Base-by-base conservation (phyloP, 2,888 invertebrate genomes). In the Cerastoderma edule region DNA sequence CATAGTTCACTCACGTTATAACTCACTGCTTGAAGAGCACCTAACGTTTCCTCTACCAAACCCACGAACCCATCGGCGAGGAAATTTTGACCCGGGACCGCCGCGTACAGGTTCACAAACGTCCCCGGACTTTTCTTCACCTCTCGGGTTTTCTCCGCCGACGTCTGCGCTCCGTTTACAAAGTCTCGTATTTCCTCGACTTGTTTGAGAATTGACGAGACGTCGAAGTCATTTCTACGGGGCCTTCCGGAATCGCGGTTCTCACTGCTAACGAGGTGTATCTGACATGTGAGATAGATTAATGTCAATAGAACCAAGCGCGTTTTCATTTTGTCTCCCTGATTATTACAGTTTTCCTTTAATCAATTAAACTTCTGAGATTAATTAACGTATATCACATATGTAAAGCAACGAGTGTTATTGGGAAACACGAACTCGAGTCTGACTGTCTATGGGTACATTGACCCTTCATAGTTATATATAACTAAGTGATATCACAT, bases 171-270 rank as follows among this genome's bases (percentile, higher is more conserved):
- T 0, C 60, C 39, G 8, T 60, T 60, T 19, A 24, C 60, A 35
- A 33, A 1, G 13, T 39, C 10, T 24, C 19, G 32, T 1, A 60
- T 6, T 39, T 60, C 39, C 33, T 60, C 60, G 2, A 39, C 60
- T 27, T 60, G 13, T 39, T 60, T 60, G 16, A 35, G 35, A 16
- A 60, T 3, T 24, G 39, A 24, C n/a, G 27, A 16, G 22, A 60
- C 39, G 27, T 60, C 60, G 19, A 60, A 60, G 22, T 60, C 60
- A 24, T 60, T 60, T 39, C 39, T 60, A n/a, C n/a, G n/a, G n/a
- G n/a, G n/a, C n/a, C n/a, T n/a, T 22, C 22, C 39, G 8, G 4
- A 8, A n/a, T 60, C 24, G 6, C 1, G 24, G 39, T 39, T 10
- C 27, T 60, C 24, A 60, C 60, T 10, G 22, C 13, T 16, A 10